Percentiles rank a stretch among this genome's conserved stretches.
These are phyloP conservation scores for Chaenocephalus aceratus DNA, from an alignment of 2,113 vertebrate species.

Conservation along the genomic window DNA sequence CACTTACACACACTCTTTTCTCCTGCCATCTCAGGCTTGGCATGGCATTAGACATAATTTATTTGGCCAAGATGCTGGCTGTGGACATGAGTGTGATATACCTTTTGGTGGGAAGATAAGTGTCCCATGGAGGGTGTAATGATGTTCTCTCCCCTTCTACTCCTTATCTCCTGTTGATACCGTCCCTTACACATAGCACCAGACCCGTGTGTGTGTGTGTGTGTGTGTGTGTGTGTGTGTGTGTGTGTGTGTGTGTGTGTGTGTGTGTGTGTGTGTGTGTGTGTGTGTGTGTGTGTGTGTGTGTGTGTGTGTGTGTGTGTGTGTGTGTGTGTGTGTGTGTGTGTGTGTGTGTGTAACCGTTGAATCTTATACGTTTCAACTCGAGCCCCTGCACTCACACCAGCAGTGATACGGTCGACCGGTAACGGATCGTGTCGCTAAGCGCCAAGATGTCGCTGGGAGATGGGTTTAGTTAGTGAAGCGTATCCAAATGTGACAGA, in stretches of 20 bases:
- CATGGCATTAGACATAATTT: conserved; percentile 77
- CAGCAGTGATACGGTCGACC: conserved; percentile 18
- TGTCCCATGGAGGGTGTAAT: conserved; percentile 79
- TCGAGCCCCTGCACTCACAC: conserved; percentile 41
- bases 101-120: conserved; percentile 80
- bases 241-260: conserved; percentile 19
- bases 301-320: conserved; percentile 44
- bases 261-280: conserved; percentile 11
- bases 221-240: conserved; percentile 30
- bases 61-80: conserved; percentile 78
- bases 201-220: conserved; percentile 42
- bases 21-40: conserved; percentile 63
- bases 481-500: conserved; percentile 31
- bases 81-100: conserved; percentile 81
- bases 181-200: conserved; percentile 50
- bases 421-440: conserved; percentile 28
- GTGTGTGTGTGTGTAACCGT: conserved; percentile 47
- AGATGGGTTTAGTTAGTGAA: conserved; percentile 57
- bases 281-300: conserved; percentile 11
- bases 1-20: conserved; percentile 35
- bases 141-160: conserved; percentile 73
- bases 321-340: conserved; percentile 7
- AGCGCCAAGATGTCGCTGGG: conserved; percentile 14
- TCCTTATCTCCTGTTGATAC: conserved; percentile 71
- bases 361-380: conserved; percentile 51